Percentiles rank a stretch among this genome's conserved stretches.
These are phyloP conservation scores for Parotia lawesii DNA, from an alignment of 2,113 vertebrate genomes.

Conservation along the genomic window DNA sequence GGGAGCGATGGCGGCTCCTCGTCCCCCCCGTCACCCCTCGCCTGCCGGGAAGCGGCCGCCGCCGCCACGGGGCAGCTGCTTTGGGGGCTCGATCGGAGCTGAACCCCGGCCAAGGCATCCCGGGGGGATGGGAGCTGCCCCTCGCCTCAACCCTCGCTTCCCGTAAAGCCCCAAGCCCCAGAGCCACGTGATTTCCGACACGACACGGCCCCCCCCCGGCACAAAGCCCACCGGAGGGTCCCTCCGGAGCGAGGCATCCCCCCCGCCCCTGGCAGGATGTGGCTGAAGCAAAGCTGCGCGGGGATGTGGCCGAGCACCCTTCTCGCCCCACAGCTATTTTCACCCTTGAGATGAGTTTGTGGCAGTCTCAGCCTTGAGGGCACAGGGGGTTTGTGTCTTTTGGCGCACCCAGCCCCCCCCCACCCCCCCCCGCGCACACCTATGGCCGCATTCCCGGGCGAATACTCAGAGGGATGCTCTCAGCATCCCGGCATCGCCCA, in stretches of 20 bases:
- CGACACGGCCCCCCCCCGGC: not conserved
- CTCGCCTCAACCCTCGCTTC: not conserved
- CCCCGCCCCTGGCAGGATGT: not conserved
- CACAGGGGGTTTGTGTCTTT: not conserved
- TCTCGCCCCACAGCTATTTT: accelerated
- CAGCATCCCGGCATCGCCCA: not conserved
- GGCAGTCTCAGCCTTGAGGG: not conserved
- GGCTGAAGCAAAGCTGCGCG: not conserved
- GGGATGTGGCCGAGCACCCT: not conserved
- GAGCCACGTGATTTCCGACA: not conserved
- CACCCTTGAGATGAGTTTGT: not conserved
- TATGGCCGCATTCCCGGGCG: not conserved
- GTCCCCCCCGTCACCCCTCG: not conserved
- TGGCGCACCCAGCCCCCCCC: not conserved
- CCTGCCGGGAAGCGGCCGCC: not conserved
- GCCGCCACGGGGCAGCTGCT: not conserved
- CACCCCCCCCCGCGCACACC: accelerated
- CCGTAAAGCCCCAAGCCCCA: not conserved
- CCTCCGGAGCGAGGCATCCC: not conserved
- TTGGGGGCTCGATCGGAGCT: not conserved
- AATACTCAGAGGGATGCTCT: not conserved
- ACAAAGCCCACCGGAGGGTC: not conserved
- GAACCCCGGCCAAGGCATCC: not conserved
- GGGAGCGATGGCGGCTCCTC: not conserved
- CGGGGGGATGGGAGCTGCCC: not conserved